A percentile compares a stretch with the other conserved stretches of the same genome.
phyloP scores from a whole-genome alignment of 2,113 vertebrate genomes.

The Chrysochloris asiatica region DNA sequence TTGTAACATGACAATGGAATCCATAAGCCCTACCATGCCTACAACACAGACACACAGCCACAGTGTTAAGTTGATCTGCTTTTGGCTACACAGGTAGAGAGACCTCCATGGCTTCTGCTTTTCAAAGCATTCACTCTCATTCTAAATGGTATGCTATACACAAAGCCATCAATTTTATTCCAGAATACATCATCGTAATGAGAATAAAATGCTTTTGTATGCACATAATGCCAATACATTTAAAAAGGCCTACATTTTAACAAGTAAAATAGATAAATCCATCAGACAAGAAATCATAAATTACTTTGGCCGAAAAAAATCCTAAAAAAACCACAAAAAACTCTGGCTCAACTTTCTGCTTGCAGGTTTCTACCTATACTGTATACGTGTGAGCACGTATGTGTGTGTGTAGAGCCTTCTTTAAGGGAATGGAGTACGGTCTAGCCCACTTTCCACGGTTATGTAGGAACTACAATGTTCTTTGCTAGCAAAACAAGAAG shows the following conservation, averaged over 20 bases:
- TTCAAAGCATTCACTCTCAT: constrained; percentile 66
- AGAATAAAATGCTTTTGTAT: constrained; percentile 80
- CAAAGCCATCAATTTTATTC: constrained; percentile 78
- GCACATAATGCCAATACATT: constrained; percentile 73
- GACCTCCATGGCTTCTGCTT: constrained; percentile 69
- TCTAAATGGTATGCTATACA: constrained; percentile 75
- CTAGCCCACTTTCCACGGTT: constrained; percentile 74
- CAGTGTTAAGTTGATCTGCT: not conserved
- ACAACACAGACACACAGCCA: not conserved
- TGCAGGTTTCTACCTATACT: constrained; percentile 58
- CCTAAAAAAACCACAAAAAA: constrained; percentile 55
- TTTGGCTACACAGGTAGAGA: not conserved
- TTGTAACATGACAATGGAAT: not conserved
- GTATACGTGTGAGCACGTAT: not conserved
- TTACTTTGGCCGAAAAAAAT: constrained; percentile 84
- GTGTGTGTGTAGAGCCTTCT: not conserved
- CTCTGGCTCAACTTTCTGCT: constrained; percentile 83
- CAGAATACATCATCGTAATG: constrained; percentile 76
- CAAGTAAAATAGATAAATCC: constrained; percentile 69
- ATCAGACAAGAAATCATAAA: constrained; percentile 79
- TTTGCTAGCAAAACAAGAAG: constrained; percentile 94
- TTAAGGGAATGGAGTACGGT: constrained; percentile 59
- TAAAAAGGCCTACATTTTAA: constrained; percentile 82
- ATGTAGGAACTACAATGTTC: constrained; percentile 94
- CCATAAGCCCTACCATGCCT: not conserved